Evolutionary conservation across 2,797 vertebrate species (phyloP).

Genomic region (Falco concolor): DNA sequence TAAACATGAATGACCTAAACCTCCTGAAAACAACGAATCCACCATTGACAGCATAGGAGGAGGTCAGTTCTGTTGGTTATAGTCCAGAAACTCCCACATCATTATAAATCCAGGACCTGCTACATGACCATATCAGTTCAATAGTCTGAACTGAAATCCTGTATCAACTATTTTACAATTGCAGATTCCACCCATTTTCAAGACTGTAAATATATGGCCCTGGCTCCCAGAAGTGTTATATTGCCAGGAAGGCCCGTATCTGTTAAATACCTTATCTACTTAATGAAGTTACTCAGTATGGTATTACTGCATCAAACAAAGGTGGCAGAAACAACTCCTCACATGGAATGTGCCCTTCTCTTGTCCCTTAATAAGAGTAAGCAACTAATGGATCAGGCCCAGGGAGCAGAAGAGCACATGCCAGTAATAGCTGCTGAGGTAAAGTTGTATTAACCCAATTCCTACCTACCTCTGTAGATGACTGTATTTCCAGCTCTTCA

Average conservation of each 20-base stretch:
- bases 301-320: neutral
- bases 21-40: neutral
- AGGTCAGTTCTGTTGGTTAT: neutral
- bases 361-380: neutral
- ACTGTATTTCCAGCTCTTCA: neutral
- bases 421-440: neutral
- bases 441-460: neutral
- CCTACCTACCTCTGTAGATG: conserved; percentile 2
- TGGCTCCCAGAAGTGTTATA: neutral
- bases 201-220: neutral
- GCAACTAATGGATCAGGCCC: neutral
- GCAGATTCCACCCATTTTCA: neutral
- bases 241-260: neutral
- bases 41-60: neutral
- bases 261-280: neutral
- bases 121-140: neutral
- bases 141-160: neutral
- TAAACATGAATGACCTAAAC: neutral
- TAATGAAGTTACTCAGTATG: neutral
- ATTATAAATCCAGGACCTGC: neutral
- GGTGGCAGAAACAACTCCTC: neutral
- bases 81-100: neutral
- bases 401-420: neutral
- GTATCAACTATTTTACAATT: neutral
- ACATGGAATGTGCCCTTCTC: neutral